Conservation (phyloP, 2,113 vertebrate genomes). For the Xiphophorus hellerii region DNA sequence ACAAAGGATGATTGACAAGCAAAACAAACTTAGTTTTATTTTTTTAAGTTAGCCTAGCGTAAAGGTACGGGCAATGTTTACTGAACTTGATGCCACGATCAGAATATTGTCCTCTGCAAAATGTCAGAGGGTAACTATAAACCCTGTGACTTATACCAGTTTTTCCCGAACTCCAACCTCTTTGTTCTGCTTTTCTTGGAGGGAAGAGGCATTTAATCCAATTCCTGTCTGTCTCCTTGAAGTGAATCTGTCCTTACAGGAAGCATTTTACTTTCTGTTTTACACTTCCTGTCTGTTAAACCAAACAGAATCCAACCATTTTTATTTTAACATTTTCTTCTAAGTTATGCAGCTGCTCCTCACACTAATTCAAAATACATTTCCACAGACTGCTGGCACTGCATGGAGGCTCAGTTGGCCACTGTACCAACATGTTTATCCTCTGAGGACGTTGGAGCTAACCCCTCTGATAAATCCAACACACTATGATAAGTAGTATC, state of each 20-base stretch:
- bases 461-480: no score
- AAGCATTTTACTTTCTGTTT: conserved; percentile 29
- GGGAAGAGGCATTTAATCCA: background rate
- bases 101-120: background rate
- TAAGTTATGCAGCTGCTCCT: background rate
- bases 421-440: no score
- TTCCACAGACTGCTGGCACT: background rate
- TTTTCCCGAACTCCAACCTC: background rate
- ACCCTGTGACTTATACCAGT: background rate
- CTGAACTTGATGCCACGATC: background rate
- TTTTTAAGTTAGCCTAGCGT: no score
- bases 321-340: background rate
- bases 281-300: background rate
- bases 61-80: background rate
- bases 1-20: background rate
- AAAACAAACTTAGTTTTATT: no score
- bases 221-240: conserved; percentile 2
- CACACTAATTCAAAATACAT: background rate
- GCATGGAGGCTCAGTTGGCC: no score
- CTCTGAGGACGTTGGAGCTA: no score
- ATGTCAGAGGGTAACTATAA: conserved; percentile 32
- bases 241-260: conserved; percentile 7
- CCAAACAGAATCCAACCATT: background rate
- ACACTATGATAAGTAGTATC: no score
- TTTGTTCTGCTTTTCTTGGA: conserved; percentile 5